phyloP scores from a whole-genome alignment of 2,113 vertebrate species.

The Platycercus adscitus region DNA sequence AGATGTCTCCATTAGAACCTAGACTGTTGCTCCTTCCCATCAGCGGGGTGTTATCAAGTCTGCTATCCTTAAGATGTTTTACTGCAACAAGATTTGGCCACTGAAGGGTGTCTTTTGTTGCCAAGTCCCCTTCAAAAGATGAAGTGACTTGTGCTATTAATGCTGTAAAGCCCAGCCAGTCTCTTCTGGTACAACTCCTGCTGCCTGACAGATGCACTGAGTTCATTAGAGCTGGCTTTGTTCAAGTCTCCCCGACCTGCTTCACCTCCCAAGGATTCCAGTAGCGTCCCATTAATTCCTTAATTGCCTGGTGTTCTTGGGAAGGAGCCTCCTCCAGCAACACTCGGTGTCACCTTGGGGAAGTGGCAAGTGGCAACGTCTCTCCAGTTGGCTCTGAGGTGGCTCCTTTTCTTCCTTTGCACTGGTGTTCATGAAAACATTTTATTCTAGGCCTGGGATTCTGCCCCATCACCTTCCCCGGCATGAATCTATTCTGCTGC shows the following conservation, averaged over 20 bases:
- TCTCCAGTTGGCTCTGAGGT: background rate
- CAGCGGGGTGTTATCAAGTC: accelerated
- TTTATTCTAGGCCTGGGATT: background rate
- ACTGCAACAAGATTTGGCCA: background rate
- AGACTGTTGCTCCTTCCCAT: background rate
- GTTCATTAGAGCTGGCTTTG: background rate
- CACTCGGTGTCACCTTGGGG: background rate
- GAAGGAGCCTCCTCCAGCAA: background rate
- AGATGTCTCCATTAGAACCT: background rate
- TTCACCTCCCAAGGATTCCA: background rate
- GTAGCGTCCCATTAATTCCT: constrained; percentile 16
- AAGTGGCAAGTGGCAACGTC: background rate
- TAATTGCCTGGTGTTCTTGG: background rate
- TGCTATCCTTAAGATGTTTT: background rate
- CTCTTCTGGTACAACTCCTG: background rate
- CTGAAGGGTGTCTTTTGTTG: background rate
- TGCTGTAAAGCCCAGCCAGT: background rate
- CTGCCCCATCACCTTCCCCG: constrained; percentile 38
- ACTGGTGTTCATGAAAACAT: constrained; percentile 8
- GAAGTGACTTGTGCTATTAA: background rate
- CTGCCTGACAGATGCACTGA: accelerated
- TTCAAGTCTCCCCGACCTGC: background rate
- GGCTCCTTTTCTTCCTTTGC: background rate
- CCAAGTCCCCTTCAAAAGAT: background rate
- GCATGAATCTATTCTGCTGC: constrained; percentile 38